Percentiles rank a stretch among this genome's conserved stretches.
Evolutionary conservation across 2,888 invertebrate species (phyloP).

Genomic region (Himalopsyche kuldschensis): DNA sequence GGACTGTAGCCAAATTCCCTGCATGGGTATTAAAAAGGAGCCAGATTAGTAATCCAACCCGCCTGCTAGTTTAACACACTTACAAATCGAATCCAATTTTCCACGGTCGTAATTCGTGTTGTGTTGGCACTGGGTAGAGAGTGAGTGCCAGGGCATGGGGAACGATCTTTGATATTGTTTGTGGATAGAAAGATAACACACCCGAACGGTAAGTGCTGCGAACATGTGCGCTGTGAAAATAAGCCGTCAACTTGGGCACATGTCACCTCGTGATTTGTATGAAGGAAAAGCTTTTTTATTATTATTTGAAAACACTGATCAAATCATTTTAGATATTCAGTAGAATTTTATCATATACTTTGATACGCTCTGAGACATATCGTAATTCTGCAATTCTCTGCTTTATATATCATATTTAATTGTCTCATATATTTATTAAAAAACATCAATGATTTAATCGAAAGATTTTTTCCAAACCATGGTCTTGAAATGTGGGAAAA

Average conservation of each 20-base stretch:
- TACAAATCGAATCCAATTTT: conserved; percentile 38
- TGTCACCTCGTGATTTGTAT: conserved; percentile 31
- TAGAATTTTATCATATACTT: not conserved
- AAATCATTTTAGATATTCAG: not conserved
- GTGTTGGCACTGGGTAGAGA: not conserved
- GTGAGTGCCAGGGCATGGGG: not conserved
- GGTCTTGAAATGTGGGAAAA: too few species aligned
- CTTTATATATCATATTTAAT: too few species aligned
- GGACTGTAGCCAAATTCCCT: not conserved
- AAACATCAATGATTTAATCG: too few species aligned
- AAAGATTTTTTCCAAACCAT: too few species aligned
- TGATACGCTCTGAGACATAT: too few species aligned
- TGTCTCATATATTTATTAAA: too few species aligned
- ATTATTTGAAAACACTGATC: not conserved
- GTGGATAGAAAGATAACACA: conserved; percentile 27
- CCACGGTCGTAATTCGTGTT: conserved; percentile 33
- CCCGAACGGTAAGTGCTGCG: conserved; percentile 24
- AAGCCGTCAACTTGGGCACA: conserved; percentile 25
- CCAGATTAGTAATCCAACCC: conserved; percentile 38
- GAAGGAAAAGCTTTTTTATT: not conserved
- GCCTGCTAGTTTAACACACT: conserved; percentile 10
- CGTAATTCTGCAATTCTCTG: too few species aligned
- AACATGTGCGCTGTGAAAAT: conserved; percentile 37
- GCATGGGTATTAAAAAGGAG: conserved; percentile 36
- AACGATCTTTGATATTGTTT: not conserved